A percentile compares a stretch with the other conserved stretches of the same genome.
Conservation (phyloP, 2,888 invertebrate genomes). For the Pseudolycoriella hygida region DNA sequence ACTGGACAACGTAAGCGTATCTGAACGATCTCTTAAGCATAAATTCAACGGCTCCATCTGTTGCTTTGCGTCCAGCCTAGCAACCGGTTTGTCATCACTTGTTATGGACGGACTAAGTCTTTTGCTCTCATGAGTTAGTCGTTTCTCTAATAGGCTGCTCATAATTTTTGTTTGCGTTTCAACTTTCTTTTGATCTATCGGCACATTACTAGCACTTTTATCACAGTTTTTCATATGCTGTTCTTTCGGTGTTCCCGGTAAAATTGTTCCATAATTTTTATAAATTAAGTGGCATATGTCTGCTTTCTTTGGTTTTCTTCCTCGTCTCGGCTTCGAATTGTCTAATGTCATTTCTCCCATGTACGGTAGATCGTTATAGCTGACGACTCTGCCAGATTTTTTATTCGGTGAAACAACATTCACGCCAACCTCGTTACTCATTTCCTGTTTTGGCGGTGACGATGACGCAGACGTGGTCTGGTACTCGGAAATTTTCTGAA, state of each 20-base stretch:
- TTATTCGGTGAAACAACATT: constrained; percentile 13
- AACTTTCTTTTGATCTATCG: constrained; percentile 31
- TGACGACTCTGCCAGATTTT: constrained; percentile 33
- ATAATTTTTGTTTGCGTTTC: constrained; percentile 51
- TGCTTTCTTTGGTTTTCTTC: constrained; percentile 79
- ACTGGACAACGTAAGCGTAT: constrained; percentile 8
- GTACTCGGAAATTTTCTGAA: constrained; percentile 54
- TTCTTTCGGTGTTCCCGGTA: constrained; percentile 52
- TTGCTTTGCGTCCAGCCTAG: background rate
- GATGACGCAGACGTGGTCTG: constrained; percentile 30
- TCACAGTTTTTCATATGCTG: constrained; percentile 16
- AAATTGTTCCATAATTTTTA: constrained; percentile 77
- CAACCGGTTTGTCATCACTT: constrained; percentile 9
- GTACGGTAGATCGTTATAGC: constrained; percentile 71
- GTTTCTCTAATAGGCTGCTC: constrained; percentile 48
- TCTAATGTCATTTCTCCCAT: constrained; percentile 87
- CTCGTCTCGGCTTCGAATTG: constrained; percentile 70
- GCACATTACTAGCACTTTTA: background rate
- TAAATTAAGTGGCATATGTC: constrained; percentile 84
- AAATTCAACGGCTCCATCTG: constrained; percentile 58
- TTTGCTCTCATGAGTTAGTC: constrained; percentile 38
- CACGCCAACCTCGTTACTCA: constrained; percentile 23
- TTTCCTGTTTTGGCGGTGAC: constrained; percentile 14
- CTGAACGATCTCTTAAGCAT: constrained; percentile 50
- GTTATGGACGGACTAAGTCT: constrained; percentile 14